A percentile compares a stretch with the other conserved stretches of the same genome.
Conservation (phyloP, 2,888 invertebrate species). For the Tiliacea aurago region DNA sequence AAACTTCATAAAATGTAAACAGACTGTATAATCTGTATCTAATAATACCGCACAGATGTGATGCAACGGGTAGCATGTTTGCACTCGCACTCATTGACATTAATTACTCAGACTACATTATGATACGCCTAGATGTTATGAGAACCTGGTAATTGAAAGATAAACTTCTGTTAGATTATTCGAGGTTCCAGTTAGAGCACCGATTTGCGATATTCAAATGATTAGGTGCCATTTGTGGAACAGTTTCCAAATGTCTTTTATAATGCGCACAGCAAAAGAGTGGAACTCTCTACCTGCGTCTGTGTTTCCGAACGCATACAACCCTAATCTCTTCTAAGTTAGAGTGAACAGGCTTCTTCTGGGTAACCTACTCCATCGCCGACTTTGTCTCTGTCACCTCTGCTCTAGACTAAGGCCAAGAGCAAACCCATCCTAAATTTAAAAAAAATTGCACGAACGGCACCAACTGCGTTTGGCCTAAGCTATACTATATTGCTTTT, state of each 20-base stretch:
- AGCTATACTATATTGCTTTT: too few species aligned
- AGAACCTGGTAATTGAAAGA: neutral
- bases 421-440: too few species aligned
- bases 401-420: too few species aligned
- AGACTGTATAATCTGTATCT: constrained; percentile 49
- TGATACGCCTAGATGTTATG: constrained; percentile 8
- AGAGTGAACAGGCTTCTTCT: too few species aligned
- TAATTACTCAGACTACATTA: constrained; percentile 43
- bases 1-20: constrained; percentile 5
- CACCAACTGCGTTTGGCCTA: neutral
- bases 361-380: too few species aligned
- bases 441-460: neutral
- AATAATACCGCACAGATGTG: constrained; percentile 62
- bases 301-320: too few species aligned
- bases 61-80: constrained; percentile 39
- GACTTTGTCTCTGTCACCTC: too few species aligned
- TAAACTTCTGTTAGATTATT: neutral
- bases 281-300: too few species aligned
- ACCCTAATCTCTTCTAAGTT: too few species aligned
- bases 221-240: neutral
- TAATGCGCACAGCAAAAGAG: too few species aligned
- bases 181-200: too few species aligned
- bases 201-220: neutral
- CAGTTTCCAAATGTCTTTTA: too few species aligned
- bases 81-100: constrained; percentile 42